Conservation (phyloP, 2,113 vertebrate species). For the Furnarius figulus region DNA sequence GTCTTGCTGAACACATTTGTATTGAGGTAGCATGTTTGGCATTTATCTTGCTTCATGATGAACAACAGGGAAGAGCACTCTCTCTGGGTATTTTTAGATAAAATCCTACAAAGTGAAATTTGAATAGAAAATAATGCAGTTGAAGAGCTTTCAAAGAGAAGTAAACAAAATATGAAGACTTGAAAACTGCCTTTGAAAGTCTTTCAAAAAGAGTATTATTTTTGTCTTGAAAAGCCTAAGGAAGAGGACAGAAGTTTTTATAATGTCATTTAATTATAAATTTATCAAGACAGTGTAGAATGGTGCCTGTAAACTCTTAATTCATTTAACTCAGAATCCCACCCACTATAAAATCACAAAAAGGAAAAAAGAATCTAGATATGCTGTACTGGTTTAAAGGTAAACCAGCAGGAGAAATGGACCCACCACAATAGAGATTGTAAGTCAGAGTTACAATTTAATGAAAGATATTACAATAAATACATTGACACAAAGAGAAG, state of each 20-base stretch:
- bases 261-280: conserved; percentile 7
- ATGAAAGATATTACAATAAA: too few species aligned
- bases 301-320: background rate
- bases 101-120: conserved; percentile 6
- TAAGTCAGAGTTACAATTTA: too few species aligned
- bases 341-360: background rate
- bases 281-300: background rate
- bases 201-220: conserved; percentile 12
- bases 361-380: background rate
- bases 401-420: too few species aligned
- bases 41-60: conserved; percentile 32
- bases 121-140: conserved; percentile 23
- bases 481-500: too few species aligned
- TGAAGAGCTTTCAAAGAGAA: conserved; percentile 25
- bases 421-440: too few species aligned
- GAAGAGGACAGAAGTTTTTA: background rate
- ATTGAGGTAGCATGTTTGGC: background rate
- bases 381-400: too few species aligned
- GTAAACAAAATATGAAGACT: conserved; percentile 37
- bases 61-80: background rate
- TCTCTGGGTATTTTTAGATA: background rate
- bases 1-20: background rate
- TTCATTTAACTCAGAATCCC: background rate
- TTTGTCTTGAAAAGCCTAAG: background rate
- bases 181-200: conserved; percentile 5